A percentile compares a stretch with the other conserved stretches of the same genome.
phyloP scores from a whole-genome alignment of 2,113 vertebrate species.

The Vidua chalybeata region DNA sequence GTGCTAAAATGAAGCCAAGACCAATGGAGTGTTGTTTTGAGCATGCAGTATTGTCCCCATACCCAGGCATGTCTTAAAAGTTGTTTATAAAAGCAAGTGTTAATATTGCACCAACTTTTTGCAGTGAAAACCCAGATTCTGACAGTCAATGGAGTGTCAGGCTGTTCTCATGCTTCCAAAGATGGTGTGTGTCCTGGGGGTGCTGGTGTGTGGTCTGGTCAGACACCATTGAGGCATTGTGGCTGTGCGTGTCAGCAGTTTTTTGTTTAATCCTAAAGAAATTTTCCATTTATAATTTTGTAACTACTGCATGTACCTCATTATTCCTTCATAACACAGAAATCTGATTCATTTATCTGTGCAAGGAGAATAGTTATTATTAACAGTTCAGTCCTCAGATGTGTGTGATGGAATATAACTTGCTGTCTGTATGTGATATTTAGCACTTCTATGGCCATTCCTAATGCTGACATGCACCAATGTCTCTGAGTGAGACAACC shows the following conservation, averaged over 20 bases:
- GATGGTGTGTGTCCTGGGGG: background rate
- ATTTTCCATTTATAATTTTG: background rate
- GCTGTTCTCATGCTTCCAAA: background rate
- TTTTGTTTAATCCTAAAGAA: background rate
- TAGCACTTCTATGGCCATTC: background rate
- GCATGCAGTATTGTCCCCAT: background rate
- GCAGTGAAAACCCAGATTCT: background rate
- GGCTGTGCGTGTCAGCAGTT: background rate
- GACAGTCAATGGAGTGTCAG: background rate
- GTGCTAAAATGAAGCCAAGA: background rate
- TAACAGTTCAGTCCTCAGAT: background rate
- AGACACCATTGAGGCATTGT: background rate
- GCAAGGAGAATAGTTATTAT: rapidly evolving
- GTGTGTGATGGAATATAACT: background rate
- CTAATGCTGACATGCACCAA: rapidly evolving
- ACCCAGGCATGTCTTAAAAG: background rate
- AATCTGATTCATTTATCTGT: background rate
- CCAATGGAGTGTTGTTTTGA: background rate
- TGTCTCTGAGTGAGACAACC: background rate
- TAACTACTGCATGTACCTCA: background rate
- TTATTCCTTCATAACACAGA: background rate
- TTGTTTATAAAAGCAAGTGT: background rate
- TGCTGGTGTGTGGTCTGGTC: background rate
- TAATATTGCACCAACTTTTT: background rate
- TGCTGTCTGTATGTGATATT: background rate